phyloP scores from a whole-genome alignment of 1,140 invertebrate species.

The Magallana gigas region DNA sequence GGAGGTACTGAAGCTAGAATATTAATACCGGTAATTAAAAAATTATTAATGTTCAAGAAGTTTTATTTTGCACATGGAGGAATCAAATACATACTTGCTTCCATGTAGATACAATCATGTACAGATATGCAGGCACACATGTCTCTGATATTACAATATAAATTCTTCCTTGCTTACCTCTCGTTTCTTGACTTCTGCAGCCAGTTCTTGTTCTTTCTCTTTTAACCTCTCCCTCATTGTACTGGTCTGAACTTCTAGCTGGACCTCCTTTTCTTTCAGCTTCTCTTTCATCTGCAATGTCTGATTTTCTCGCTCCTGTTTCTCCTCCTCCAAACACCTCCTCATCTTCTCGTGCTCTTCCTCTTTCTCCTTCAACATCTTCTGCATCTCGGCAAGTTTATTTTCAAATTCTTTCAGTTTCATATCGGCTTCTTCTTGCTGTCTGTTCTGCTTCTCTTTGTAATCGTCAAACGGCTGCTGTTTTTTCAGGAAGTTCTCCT shows the following conservation, averaged over 20 bases:
- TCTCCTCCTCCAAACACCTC: constrained; percentile 68
- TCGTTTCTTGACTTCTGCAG: constrained; percentile 66
- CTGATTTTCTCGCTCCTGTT: constrained; percentile 63
- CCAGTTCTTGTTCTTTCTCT: constrained; percentile 57
- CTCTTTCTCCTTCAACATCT: constrained; percentile 82
- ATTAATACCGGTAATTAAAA: too few species aligned
- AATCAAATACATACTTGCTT: too few species aligned
- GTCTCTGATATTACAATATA: too few species aligned
- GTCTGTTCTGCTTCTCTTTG: constrained; percentile 59
- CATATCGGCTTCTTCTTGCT: constrained; percentile 57
- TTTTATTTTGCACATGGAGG: too few species aligned
- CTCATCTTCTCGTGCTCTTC: constrained; percentile 64
- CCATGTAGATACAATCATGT: too few species aligned
- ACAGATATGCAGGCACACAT: too few species aligned
- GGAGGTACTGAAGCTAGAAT: too few species aligned
- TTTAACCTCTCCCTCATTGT: constrained; percentile 54
- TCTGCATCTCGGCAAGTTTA: constrained; percentile 73
- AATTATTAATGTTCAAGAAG: too few species aligned
- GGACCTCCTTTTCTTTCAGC: constrained; percentile 53
- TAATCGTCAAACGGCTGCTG: constrained; percentile 64
- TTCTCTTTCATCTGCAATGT: constrained; percentile 53
- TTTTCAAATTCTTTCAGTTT: constrained; percentile 67
- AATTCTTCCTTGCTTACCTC: constrained; percentile 45
- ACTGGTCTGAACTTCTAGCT: constrained; percentile 41
- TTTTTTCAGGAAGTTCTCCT: constrained; percentile 36